phyloP scores from a whole-genome alignment of 2,797 vertebrate species.

The Gobio occitaniae region DNA sequence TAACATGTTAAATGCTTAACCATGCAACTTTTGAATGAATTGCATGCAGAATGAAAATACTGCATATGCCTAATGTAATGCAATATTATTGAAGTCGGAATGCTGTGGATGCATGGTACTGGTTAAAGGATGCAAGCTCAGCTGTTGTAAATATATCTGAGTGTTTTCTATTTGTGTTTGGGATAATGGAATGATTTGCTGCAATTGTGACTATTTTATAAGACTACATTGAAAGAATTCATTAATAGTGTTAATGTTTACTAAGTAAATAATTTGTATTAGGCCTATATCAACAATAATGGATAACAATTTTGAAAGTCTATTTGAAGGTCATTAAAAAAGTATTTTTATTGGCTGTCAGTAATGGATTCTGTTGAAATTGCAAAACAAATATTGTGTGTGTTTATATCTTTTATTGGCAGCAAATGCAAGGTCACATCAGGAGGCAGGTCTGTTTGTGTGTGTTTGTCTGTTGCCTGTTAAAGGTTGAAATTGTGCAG shows the following conservation, averaged over 20 bases:
- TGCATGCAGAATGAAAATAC: neutral
- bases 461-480: constrained; percentile 13
- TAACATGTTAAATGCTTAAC: neutral
- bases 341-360: constrained; percentile 4
- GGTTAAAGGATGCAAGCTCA: constrained; percentile 17
- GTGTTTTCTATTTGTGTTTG: neutral
- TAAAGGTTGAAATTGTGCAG: constrained; percentile 13
- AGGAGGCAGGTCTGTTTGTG: constrained; percentile 10
- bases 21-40: neutral
- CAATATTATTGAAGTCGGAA: constrained; percentile 14
- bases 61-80: neutral
- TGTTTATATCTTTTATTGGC: constrained; percentile 16
- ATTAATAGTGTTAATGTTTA: neutral
- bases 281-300: neutral
- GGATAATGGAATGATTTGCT: neutral
- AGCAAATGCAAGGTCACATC: neutral
- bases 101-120: constrained; percentile 28
- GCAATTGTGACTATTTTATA: constrained; percentile 1
- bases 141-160: constrained; percentile 11
- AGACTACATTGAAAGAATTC: neutral
- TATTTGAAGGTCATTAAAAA: constrained; percentile 8
- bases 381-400: neutral
- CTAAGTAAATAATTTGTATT: neutral
- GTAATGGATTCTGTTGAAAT: constrained; percentile 2
- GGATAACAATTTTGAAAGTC: neutral